Conservation (phyloP, 2,888 invertebrate species). For the Scrobipalpa costella region DNA sequence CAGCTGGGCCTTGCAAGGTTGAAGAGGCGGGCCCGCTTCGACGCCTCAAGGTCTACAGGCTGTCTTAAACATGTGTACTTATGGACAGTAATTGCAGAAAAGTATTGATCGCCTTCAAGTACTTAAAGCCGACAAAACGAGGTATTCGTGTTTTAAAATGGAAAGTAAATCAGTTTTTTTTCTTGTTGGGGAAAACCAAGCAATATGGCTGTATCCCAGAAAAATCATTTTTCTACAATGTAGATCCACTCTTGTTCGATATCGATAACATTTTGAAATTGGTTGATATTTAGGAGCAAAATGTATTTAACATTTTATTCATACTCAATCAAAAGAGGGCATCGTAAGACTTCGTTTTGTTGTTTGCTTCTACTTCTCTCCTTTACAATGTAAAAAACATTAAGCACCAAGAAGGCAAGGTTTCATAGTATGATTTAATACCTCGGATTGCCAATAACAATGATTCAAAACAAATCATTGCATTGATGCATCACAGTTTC, state of each 20-base stretch:
- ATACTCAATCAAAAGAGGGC: too few relatives aligned
- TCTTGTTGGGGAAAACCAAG: too few relatives aligned
- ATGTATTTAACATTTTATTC: too few relatives aligned
- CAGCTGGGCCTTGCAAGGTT: constrained; percentile 34
- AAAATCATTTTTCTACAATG: too few relatives aligned
- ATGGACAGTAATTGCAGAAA: constrained; percentile 14
- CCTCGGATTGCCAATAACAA: not conserved
- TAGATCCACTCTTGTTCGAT: too few relatives aligned
- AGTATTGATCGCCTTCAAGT: constrained; percentile 36
- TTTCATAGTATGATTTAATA: not conserved
- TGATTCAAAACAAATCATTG: constrained; percentile 53
- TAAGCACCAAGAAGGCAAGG: constrained; percentile 1
- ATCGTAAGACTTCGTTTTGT: not conserved
- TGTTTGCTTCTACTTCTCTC: not conserved
- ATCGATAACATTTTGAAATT: too few relatives aligned
- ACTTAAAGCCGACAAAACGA: not conserved
- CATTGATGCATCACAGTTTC: constrained; percentile 55
- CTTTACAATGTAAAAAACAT: not conserved
- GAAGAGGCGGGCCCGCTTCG: constrained; percentile 33
- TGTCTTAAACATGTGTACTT: constrained; percentile 7
- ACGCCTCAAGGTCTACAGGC: constrained; percentile 29
- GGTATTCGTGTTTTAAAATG: not conserved
- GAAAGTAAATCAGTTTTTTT: not conserved
- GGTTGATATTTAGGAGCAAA: too few relatives aligned
- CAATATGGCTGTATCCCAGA: too few relatives aligned